Evolutionary conservation across 2,797 vertebrate species (phyloP), one percentile per base, ranked within the genome.

Genomic region (Diglossa cyanea): DNA sequence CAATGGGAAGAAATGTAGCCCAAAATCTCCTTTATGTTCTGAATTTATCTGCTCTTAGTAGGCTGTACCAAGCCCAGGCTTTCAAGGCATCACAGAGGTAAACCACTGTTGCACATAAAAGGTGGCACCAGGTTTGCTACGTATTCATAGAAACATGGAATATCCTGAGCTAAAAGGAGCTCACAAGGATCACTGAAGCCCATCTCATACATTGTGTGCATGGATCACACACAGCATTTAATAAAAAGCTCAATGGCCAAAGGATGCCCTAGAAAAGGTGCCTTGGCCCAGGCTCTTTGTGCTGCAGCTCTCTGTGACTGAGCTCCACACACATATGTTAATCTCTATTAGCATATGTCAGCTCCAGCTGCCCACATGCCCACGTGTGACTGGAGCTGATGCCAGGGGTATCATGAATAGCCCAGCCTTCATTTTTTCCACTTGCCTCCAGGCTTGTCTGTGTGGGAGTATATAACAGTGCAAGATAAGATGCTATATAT

Each of bases 401-500:
- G 42, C 92, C 72, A 82, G 50, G 53, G 54, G 61, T 90, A 86
- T 80, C 95, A 68, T n/a, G 79, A 75, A 81, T 74, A 92, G 66
- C 63, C 74, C 71, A 85, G 71, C 54, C 53, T 87, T 72, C 47
- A 0, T 54, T 89, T 94, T 85, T 82, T 48, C 54, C 3, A 0
- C 66, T 91, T 94, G 84, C 91, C 84, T 95, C 51, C 0, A 0
- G 95, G 81, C 79, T 88, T 77, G 65, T 86, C 91, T 92, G 35
- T 65, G 75, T 87, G 68, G 81, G 92, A 93, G 75, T 77, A 70
- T 66, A 37, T 28, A 93, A 67, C 47, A 66, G 78, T 13, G 2
- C 81, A 87, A 89, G 92, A 90, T 87, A 93, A 80, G 71, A 91
- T 73, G 47, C 54, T 91, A 68, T 90, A 91, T 95, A 93, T 93